Conservation (phyloP, 2,113 vertebrate genomes). For the Lonchura striata region DNA sequence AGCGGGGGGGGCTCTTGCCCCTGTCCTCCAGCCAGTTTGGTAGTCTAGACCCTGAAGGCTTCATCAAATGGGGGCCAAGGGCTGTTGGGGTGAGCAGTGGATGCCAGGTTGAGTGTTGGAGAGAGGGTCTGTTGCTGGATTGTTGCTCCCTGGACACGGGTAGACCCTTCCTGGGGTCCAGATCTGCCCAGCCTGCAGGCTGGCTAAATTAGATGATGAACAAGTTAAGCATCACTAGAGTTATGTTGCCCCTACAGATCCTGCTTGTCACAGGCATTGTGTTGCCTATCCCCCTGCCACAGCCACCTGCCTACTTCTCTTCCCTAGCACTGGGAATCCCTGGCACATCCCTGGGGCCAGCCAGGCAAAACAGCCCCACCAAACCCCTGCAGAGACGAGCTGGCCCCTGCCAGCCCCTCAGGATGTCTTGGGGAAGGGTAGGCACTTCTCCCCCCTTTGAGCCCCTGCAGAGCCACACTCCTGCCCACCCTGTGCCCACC, state of each 20-base stretch:
- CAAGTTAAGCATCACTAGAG: background rate
- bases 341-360: no score
- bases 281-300: background rate
- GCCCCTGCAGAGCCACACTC: background rate
- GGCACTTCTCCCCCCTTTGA: background rate
- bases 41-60: background rate
- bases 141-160: background rate
- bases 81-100: background rate
- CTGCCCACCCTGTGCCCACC: background rate
- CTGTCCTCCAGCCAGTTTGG: background rate
- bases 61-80: fast-evolving
- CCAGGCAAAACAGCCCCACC: background rate
- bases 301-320: background rate
- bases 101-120: background rate
- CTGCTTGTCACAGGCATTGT: background rate
- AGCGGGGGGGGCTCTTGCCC: background rate
- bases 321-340: background rate
- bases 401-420: no score
- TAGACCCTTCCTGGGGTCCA: fast-evolving
- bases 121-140: background rate
- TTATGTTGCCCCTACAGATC: background rate
- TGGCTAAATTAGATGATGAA: background rate
- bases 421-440: background rate
- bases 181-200: background rate
- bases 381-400: fast-evolving